Conservation (phyloP, 2,797 vertebrate species). For the Schizopygopsis pylzovi region DNA sequence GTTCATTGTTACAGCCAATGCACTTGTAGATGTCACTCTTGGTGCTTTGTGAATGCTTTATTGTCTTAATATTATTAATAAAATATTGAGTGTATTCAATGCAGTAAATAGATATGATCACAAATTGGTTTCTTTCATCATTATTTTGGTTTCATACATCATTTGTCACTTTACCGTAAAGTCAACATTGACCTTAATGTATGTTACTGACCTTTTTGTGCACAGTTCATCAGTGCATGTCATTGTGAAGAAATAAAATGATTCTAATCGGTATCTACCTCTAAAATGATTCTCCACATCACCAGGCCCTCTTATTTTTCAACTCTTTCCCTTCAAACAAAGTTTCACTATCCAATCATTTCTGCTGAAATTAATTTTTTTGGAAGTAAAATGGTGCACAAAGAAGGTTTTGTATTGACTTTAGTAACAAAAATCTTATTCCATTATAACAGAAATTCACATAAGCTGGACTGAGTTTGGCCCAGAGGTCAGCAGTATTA, state of each 20-base stretch:
- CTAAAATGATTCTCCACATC: not conserved
- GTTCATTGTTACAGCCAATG: conserved; percentile 80
- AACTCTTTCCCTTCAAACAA: no score
- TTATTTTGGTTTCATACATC: not conserved
- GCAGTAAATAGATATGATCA: conserved; percentile 63
- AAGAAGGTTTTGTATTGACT: not conserved
- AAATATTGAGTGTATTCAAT: conserved; percentile 82
- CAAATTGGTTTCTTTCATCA: conserved; percentile 49
- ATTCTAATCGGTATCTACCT: not conserved
- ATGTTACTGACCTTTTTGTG: not conserved
- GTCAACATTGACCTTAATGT: not conserved
- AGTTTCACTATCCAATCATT: not conserved
- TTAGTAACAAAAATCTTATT: not conserved
- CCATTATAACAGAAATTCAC: not conserved
- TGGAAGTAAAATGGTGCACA: not conserved
- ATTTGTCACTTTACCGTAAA: conserved; percentile 1
- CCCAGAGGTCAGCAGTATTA: conserved; percentile 70
- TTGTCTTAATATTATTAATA: conserved; percentile 90
- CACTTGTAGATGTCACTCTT: conserved; percentile 84
- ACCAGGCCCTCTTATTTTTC: not conserved
- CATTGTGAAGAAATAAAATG: not conserved
- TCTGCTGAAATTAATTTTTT: not conserved
- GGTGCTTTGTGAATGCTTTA: conserved; percentile 86
- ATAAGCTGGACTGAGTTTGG: conserved; percentile 33
- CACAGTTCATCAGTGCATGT: not conserved